Conservation (phyloP, 2,797 vertebrate genomes). For the Carapus acus region DNA sequence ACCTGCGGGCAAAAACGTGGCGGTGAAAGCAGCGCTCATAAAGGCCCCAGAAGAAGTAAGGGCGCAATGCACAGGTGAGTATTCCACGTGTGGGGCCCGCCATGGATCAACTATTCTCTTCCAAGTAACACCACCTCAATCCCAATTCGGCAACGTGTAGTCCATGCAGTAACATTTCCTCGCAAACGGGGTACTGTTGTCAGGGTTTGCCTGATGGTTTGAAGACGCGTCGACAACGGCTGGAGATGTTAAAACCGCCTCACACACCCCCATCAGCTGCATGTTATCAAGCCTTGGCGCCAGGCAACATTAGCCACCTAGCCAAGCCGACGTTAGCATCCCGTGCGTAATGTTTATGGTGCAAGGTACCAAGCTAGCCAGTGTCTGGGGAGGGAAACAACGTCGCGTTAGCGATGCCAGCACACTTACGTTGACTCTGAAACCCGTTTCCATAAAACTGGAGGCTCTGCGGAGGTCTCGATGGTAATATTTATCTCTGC, state of each 20-base stretch:
- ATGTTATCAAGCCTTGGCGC: constrained; percentile 12
- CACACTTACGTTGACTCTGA: constrained; percentile 24
- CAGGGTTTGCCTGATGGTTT: not conserved
- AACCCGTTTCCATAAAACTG: constrained; percentile 18
- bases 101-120: constrained; percentile 29
- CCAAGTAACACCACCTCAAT: not conserved
- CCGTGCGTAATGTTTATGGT: constrained; percentile 32
- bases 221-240: too few species aligned
- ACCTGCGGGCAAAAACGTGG: too few species aligned
- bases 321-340: constrained; percentile 41
- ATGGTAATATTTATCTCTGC: constrained; percentile 9
- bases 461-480: constrained; percentile 16
- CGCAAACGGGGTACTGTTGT: not conserved
- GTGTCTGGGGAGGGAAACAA: constrained; percentile 12
- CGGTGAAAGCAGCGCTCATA: too few species aligned
- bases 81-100: constrained; percentile 55
- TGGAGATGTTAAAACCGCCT: too few species aligned
- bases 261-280: not conserved
- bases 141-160: not conserved
- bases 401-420: constrained; percentile 15
- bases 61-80: not conserved
- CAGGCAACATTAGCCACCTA: constrained; percentile 14
- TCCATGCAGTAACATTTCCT: not conserved
- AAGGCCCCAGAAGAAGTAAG: not conserved
- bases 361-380: constrained; percentile 38